Base-by-base conservation (phyloP, 2,797 vertebrate species). In the Pelochelys cantorii region DNA sequence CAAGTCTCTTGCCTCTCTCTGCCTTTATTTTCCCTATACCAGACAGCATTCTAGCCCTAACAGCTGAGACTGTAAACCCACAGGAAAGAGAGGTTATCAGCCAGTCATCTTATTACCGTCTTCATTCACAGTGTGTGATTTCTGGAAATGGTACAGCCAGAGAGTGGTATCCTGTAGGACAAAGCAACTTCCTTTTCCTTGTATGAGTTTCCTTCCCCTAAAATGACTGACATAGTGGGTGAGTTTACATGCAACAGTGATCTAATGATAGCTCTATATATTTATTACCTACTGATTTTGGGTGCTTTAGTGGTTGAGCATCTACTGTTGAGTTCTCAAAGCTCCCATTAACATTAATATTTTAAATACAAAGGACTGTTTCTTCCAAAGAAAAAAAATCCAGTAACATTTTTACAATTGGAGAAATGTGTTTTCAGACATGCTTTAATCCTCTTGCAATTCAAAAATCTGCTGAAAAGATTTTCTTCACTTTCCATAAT, bases 241-340 rank as follows among this genome's bases (percentile, higher is more conserved):
- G 79, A 55, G 11, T 85, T 79, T 59, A 65, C 14, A 54, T 48
- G 77, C 71, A 12, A 1, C 1, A 6, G 5, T 18, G 25, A 14
- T 3, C 59, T 60, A 0, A 86, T 23, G 27, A 74, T 7, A 0
- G 0, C 6, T 78, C 34, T 7, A 11, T 0, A 0, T 11, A 27
- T 34, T 0, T 34, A 71, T 20, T 7, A 29, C 12, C 25, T n/a
- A 1, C 9, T 29, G 3, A 20, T 75, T 71, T 48, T 42, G 57
- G 87, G 37, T 79, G 29, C 52, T 55, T 27, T 1, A 5, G 0
- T 74, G 17, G 34, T 25, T 83, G 37, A 37, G 14, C n/a, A 13
- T 34, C 17, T 5, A 42, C 60, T 79, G 34, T 42, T 77, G 22
- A 77, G 25, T 9, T 42, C 12, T 48, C 74, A 52, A 15, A 71